Evolutionary conservation across 1,140 invertebrate species (phyloP).

Genomic region (Achatina immaculata): DNA sequence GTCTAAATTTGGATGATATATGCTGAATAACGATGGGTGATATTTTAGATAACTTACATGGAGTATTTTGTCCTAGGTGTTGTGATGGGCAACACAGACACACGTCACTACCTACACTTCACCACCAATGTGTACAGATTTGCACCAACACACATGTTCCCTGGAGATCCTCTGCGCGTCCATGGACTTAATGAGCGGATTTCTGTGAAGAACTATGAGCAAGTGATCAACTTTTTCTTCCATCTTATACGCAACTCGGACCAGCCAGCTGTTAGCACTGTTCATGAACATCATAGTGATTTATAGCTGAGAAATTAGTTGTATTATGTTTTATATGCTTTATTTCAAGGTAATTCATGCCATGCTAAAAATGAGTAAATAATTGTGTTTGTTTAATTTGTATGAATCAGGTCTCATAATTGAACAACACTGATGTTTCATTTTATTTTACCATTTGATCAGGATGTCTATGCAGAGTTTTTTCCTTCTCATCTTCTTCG

Average conservation of each 20-base stretch:
- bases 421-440: neutral
- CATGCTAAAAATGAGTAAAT: neutral
- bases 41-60: too few relatives aligned
- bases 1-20: too few relatives aligned
- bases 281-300: constrained; percentile 50
- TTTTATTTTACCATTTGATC: neutral
- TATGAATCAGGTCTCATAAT: constrained; percentile 20
- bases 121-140: constrained; percentile 74
- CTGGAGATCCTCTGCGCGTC: constrained; percentile 69
- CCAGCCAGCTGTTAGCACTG: constrained; percentile 41
- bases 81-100: constrained; percentile 76
- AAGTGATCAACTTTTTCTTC: constrained; percentile 75
- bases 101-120: constrained; percentile 73
- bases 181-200: constrained; percentile 76
- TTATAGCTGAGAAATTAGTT: constrained; percentile 33
- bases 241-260: constrained; percentile 74
- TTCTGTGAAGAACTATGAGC: constrained; percentile 72
- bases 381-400: constrained; percentile 11
- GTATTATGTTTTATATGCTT: neutral
- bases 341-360: neutral
- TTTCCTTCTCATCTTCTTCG: neutral
- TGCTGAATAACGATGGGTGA: too few relatives aligned
- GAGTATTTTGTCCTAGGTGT: constrained; percentile 64
- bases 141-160: constrained; percentile 70
- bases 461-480: neutral